A percentile compares a stretch with the other conserved stretches of the same genome.
phyloP scores from a whole-genome alignment of 2,113 vertebrate species.

The Dryoscopus gambensis region DNA sequence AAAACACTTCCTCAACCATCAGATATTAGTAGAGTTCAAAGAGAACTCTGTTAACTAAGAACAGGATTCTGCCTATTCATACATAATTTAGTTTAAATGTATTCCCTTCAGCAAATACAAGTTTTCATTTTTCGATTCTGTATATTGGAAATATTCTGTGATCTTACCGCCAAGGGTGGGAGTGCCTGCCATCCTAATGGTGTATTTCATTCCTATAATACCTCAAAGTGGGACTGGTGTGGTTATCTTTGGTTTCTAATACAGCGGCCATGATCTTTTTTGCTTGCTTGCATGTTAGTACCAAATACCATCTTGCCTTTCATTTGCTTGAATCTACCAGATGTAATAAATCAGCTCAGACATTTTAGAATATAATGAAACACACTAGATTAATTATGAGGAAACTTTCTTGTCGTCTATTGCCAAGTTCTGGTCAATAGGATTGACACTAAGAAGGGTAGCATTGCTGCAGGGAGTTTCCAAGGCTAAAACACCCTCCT shows the following conservation, averaged over 20 bases:
- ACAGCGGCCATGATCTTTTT: neutral
- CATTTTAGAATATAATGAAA: neutral
- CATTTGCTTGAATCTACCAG: neutral
- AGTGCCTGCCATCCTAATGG: neutral
- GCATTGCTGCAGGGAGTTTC: neutral
- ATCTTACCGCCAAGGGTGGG: neutral
- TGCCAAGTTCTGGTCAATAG: neutral
- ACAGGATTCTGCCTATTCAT: neutral
- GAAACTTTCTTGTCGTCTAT: neutral
- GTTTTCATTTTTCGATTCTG: neutral
- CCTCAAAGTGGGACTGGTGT: neutral
- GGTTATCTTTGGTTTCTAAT: neutral
- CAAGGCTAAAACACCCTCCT: neutral
- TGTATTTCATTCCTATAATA: neutral
- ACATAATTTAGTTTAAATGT: neutral
- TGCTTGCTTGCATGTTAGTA: neutral
- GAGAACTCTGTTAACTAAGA: neutral
- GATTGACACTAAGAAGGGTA: neutral
- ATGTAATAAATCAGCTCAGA: neutral
- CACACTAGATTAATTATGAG: neutral
- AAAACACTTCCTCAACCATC: neutral
- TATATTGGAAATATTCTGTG: neutral
- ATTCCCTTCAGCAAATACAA: neutral
- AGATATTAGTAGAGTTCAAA: neutral
- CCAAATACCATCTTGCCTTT: neutral